Conservation (phyloP, 2,888 invertebrate species). For the Cistogaster globosa region DNA sequence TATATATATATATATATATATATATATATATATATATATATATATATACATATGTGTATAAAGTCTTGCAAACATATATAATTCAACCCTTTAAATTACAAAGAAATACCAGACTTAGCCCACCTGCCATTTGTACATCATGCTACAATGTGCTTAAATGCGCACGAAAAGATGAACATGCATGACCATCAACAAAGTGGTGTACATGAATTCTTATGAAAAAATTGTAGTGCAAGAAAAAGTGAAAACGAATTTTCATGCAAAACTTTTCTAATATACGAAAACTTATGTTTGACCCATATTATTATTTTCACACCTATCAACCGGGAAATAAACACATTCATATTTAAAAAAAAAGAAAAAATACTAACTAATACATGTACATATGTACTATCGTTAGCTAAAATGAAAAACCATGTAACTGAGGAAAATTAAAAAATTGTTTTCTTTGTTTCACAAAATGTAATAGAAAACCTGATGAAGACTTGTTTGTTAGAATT, state of each 20-base stretch:
- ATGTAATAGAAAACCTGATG: no score
- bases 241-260: slow-evolving; percentile 56
- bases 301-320: slow-evolving; percentile 59
- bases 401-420: no score
- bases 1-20: not conserved
- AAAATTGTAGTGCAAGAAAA: slow-evolving; percentile 26
- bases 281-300: slow-evolving; percentile 63
- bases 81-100: slow-evolving; percentile 13
- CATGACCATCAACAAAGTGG: slow-evolving; percentile 10
- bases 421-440: no score
- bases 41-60: no score
- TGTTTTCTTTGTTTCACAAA: no score
- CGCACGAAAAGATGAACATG: slow-evolving; percentile 3
- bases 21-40: no score
- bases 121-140: slow-evolving; percentile 13
- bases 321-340: slow-evolving; percentile 20
- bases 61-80: not conserved
- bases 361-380: no score
- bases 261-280: slow-evolving; percentile 44
- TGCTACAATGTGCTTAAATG: not conserved
- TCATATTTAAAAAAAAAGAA: no score
- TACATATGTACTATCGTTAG: no score
- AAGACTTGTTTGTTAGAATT: no score
- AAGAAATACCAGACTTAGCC: slow-evolving; percentile 4
- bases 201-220: slow-evolving; percentile 26